Base-by-base conservation (phyloP, 2,888 invertebrate genomes). In the Platycnemis pennipes region DNA sequence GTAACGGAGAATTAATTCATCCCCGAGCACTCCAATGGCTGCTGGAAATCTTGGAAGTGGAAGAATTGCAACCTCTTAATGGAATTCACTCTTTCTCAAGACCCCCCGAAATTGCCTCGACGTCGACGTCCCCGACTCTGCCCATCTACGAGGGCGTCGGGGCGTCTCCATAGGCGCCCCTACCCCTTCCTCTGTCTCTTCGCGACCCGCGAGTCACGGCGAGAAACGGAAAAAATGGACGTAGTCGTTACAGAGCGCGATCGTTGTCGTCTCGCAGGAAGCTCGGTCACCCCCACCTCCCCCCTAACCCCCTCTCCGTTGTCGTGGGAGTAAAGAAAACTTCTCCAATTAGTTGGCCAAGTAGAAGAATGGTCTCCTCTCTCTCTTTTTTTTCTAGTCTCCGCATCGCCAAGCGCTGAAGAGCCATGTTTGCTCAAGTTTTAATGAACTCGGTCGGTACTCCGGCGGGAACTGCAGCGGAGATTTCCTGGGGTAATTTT, bases 321-420 rank as follows among this genome's bases (percentile, higher is more conserved):
- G 22, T n/a, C 77, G 8, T 37, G 31, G 77, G 31, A 19, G 49
- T 11, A 77, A 37, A 77, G 77, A 37, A 77, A 77, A 77, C 31
- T 69, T 69, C 69, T 69, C 69, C 77, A 77, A 77, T 77, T 77
- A 77, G 77, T 77, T 77, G n/a, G 77, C 77, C 77, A 37, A 77
- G 31, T 31, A 37, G 77, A 77, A 77, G 77, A 77, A 77, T 77
- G 77, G 8, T 26, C 5, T 5, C 31, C 69, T 37, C 16, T 77
- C 77, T 77, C 13, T 37, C 37, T 77, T n/a, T n/a, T n/a, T n/a
- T n/a, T n/a, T n/a, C n/a, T n/a, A n/a, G 49, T 37, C 77, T 31
- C 69, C 11, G n/a, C 26, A 77, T 37, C 11, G 77, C 37, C 4
- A 3, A 37, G 77, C 37, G 77, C 19, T 63, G 77, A 77, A 37